phyloP scores from a whole-genome alignment of 1,140 invertebrate species.

The Drosophila oshimai region DNA sequence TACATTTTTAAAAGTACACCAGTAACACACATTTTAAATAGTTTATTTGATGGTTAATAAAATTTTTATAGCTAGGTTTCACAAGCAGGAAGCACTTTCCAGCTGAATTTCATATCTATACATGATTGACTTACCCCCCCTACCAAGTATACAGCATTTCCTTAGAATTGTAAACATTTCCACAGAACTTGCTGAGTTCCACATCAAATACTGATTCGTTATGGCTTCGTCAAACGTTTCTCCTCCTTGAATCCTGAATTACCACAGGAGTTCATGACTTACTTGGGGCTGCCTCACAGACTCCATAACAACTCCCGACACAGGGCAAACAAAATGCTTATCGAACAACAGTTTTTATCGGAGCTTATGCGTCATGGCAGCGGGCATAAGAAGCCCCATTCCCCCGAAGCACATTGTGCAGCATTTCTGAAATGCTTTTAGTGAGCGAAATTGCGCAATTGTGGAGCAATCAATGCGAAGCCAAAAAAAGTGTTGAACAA shows the following conservation, averaged over 20 bases:
- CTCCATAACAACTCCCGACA: constrained; percentile 40
- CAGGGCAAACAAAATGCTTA: constrained; percentile 66
- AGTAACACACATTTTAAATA: no score
- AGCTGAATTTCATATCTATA: background rate
- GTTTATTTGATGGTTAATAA: no score
- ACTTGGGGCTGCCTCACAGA: constrained; percentile 28
- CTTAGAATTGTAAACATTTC: constrained; percentile 2
- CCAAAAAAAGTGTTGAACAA: constrained; percentile 64
- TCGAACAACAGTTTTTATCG: constrained; percentile 75
- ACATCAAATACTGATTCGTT: constrained; percentile 19
- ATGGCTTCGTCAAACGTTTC: constrained; percentile 17
- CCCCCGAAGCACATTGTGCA: constrained; percentile 24
- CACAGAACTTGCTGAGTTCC: background rate
- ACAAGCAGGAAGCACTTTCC: no score
- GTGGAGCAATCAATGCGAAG: constrained; percentile 72
- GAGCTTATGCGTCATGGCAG: constrained; percentile 71
- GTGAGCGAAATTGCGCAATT: constrained; percentile 73
- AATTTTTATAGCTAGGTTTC: background rate
- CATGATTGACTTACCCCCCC: background rate
- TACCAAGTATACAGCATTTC: background rate
- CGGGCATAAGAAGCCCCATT: constrained; percentile 40
- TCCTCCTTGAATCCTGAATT: background rate
- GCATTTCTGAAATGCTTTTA: constrained; percentile 58
- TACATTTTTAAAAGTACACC: no score
- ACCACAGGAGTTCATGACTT: constrained; percentile 24